Evolutionary conservation across 1,140 invertebrate genomes (phyloP).

Genomic region (Dreissena rostriformis): DNA sequence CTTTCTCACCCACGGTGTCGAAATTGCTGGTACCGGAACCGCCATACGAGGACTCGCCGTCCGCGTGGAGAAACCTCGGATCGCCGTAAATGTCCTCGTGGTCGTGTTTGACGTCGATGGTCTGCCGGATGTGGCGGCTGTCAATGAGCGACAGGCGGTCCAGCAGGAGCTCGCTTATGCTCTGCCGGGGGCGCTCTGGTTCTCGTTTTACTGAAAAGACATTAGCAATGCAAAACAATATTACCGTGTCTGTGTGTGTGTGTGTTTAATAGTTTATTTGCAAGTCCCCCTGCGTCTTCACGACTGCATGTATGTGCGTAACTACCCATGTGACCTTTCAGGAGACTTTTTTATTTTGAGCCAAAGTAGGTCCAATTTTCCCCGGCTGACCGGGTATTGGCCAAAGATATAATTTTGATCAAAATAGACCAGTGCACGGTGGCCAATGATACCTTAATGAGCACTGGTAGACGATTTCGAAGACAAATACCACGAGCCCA

Average conservation of each 20-base stretch:
- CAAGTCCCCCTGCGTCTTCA: too few species aligned
- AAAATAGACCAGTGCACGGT: too few species aligned
- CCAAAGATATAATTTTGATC: too few species aligned
- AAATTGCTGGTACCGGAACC: conserved; percentile 71
- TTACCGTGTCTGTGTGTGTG: not conserved
- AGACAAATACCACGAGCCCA: too few species aligned
- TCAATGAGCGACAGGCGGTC: conserved; percentile 70
- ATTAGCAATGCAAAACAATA: not conserved
- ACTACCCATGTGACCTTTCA: not conserved
- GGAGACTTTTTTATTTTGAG: too few species aligned
- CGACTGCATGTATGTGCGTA: too few species aligned
- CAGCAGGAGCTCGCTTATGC: conserved; percentile 69
- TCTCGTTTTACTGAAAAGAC: conserved; percentile 61
- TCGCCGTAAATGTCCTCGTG: conserved; percentile 79
- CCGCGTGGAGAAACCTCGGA: conserved; percentile 72
- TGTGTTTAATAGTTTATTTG: too few species aligned
- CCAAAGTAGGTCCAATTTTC: too few species aligned
- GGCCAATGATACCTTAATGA: too few species aligned
- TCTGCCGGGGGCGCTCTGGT: conserved; percentile 58
- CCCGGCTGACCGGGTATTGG: too few species aligned
- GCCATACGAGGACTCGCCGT: conserved; percentile 61
- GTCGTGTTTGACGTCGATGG: conserved; percentile 77
- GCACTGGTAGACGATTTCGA: too few species aligned
- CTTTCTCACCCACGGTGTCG: conserved; percentile 78
- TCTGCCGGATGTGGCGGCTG: conserved; percentile 74